Evolutionary conservation across 2,113 vertebrate species (phyloP).

Genomic region (Todiramphus saurophagus): DNA sequence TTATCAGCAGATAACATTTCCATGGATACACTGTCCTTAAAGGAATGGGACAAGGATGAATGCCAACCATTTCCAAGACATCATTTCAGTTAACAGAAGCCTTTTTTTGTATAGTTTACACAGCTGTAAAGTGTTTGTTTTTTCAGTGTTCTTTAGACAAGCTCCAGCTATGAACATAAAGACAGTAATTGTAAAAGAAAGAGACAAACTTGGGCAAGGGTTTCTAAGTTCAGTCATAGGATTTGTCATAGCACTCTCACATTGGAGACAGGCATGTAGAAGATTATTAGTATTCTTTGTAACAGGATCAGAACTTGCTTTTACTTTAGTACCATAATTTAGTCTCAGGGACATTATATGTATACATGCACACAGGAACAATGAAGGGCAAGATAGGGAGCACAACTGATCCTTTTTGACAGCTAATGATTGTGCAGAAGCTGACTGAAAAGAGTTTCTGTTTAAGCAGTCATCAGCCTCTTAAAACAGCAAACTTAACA

Average conservation of each 20-base stretch:
- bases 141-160: background rate
- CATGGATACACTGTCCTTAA: background rate
- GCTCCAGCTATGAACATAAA: background rate
- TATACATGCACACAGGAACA: background rate
- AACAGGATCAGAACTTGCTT: background rate
- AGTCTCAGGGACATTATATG: background rate
- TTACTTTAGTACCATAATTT: background rate
- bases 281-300: background rate
- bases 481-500: slow-evolving; percentile 17
- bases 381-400: background rate
- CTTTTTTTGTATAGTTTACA: background rate
- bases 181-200: background rate
- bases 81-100: background rate
- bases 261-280: background rate
- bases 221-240: background rate
- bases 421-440: background rate
- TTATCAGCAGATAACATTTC: background rate
- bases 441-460: background rate
- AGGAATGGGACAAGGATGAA: background rate
- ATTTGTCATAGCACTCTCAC: background rate
- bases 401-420: background rate
- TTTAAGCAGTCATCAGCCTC: background rate
- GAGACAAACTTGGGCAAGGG: background rate
- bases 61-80: background rate
- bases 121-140: background rate